phyloP scores from a whole-genome alignment of 2,797 vertebrate species.

The Fratercula arctica region DNA sequence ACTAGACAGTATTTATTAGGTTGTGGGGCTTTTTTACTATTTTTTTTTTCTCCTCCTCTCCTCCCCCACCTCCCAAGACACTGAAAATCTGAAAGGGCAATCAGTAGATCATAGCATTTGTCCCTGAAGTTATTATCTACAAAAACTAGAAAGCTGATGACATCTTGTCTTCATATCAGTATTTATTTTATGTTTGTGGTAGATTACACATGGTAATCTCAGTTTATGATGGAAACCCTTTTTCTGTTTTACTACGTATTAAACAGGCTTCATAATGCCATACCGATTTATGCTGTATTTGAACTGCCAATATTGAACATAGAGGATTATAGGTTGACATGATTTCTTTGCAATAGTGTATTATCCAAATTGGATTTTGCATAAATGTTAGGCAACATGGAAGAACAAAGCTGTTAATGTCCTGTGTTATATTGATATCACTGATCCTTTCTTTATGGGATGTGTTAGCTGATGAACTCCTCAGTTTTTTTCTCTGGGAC shows the following conservation, averaged over 20 bases:
- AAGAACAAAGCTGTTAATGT: background rate
- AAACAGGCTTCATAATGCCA: background rate
- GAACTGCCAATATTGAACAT: background rate
- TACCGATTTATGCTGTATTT: background rate
- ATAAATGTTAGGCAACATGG: background rate
- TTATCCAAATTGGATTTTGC: background rate
- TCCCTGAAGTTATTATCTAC: background rate
- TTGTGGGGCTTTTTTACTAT: fast-evolving
- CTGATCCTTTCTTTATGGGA: background rate
- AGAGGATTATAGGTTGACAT: background rate
- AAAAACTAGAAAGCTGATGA: background rate
- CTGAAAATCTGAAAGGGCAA: background rate
- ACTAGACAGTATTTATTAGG: background rate
- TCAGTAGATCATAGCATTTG: background rate
- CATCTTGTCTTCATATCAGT: background rate
- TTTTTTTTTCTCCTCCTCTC: too few species aligned
- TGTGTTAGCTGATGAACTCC: background rate
- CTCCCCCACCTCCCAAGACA: fast-evolving
- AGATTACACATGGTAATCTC: background rate
- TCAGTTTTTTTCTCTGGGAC: background rate
- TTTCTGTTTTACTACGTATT: background rate
- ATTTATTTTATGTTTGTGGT: background rate
- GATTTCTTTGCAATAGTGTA: background rate
- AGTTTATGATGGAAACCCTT: background rate
- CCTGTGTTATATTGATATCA: background rate